Conservation (phyloP, 2,888 invertebrate genomes). For the Drosophila quinaria region DNA sequence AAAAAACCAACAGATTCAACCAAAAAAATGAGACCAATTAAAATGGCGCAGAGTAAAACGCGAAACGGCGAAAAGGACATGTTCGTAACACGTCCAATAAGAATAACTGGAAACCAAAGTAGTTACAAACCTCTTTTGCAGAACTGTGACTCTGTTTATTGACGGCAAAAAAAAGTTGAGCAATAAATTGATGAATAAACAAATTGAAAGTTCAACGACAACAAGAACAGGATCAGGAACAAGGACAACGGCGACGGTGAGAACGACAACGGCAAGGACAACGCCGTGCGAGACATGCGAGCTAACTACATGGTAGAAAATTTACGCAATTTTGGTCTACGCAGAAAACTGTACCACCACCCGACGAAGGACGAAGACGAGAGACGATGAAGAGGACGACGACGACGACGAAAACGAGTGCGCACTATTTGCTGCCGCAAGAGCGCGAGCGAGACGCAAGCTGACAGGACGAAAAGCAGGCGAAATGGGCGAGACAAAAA, state of each 20-base stretch:
- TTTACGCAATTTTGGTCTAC: constrained; percentile 81
- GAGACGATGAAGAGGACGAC: constrained; percentile 34
- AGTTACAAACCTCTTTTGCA: constrained; percentile 54
- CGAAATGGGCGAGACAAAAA: constrained; percentile 54
- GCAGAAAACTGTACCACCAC: constrained; percentile 80
- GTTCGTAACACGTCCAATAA: constrained; percentile 46
- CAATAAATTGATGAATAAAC: constrained; percentile 50
- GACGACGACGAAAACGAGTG: constrained; percentile 62
- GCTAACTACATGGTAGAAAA: constrained; percentile 71
- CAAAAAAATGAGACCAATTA: constrained; percentile 43
- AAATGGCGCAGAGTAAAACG: constrained; percentile 53
- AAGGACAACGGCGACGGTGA: constrained; percentile 5
- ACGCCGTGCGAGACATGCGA: constrained; percentile 73
- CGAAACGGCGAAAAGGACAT: constrained; percentile 19
- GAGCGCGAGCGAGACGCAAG: constrained; percentile 42
- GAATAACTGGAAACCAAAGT: constrained; percentile 34
- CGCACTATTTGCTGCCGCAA: constrained; percentile 59
- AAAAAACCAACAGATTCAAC: constrained; percentile 15
- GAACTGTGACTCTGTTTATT: constrained; percentile 28
- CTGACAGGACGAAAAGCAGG: constrained; percentile 27
- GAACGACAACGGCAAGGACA: constrained; percentile 12
- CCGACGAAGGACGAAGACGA: constrained; percentile 49
- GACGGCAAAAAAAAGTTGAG: constrained; percentile 16
- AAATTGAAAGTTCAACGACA: constrained; percentile 49
- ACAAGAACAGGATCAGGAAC: constrained; percentile 43